Percentiles rank a stretch among this genome's conserved stretches.
Evolutionary conservation across 1,140 invertebrate species (phyloP).

Genomic region (Neodiprion virginianus): DNA sequence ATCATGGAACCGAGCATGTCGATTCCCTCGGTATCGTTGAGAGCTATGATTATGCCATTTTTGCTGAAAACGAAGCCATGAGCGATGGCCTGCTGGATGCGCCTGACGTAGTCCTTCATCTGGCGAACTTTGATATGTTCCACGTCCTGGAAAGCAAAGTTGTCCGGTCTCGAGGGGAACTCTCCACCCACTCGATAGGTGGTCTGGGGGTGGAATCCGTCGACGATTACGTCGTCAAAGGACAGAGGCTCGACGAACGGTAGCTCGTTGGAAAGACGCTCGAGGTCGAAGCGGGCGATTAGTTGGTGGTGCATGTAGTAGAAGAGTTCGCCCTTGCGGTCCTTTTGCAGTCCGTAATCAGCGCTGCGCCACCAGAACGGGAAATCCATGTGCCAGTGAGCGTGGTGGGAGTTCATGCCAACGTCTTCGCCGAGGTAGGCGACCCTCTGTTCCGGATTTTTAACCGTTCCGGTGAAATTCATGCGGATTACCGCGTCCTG

Average conservation of each 20-base stretch:
- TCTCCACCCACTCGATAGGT: conserved; percentile 45
- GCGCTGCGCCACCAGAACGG: conserved; percentile 59
- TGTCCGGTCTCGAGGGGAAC: conserved; percentile 43
- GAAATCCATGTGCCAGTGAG: conserved; percentile 67
- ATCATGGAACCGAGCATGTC: conserved; percentile 72
- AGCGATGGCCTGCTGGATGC: conserved; percentile 45
- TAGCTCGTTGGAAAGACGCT: conserved; percentile 48
- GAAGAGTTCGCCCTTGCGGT: conserved; percentile 36
- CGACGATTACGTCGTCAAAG: conserved; percentile 23
- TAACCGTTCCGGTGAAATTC: conserved; percentile 32
- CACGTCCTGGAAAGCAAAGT: conserved; percentile 43
- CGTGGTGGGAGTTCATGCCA: conserved; percentile 69
- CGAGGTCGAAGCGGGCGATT: conserved; percentile 48
- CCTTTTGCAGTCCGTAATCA: conserved; percentile 27
- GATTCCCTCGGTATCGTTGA: conserved; percentile 57
- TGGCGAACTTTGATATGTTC: conserved; percentile 39
- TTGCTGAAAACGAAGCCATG: conserved; percentile 29
- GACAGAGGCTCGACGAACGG: conserved; percentile 38
- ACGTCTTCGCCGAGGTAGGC: conserved; percentile 73
- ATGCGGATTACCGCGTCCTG: conserved; percentile 29
- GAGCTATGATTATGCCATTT: conserved; percentile 39
- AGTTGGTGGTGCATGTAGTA: conserved; percentile 51
- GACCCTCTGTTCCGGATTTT: conserved; percentile 62
- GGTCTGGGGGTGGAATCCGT: conserved; percentile 49
- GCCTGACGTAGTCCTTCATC: conserved; percentile 39